A percentile compares a stretch with the other conserved stretches of the same genome.
Conservation (phyloP, 2,113 vertebrate genomes). For the Apteryx owenii region DNA sequence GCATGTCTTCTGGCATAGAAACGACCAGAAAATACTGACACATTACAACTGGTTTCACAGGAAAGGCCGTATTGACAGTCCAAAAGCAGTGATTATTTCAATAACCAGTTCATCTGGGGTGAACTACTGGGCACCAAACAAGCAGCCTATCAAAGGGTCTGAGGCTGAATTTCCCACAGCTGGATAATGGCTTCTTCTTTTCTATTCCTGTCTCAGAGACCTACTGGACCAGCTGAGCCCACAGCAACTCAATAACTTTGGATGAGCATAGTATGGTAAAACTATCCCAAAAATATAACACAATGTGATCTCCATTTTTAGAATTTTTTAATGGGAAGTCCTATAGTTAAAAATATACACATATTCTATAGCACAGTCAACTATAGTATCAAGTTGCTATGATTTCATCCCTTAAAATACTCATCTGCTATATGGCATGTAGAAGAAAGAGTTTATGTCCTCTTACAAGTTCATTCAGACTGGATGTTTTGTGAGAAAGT, state of each 20-base stretch:
- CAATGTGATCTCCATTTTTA: neutral
- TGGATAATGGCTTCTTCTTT: neutral
- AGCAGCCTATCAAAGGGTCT: neutral
- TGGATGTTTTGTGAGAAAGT: neutral
- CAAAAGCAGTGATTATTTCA: neutral
- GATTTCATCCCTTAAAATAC: neutral
- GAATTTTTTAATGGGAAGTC: neutral
- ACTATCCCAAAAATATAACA: neutral
- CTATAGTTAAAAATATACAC: neutral
- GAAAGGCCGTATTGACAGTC: neutral
- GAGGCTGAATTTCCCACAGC: neutral
- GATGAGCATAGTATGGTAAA: neutral
- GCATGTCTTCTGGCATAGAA: neutral
- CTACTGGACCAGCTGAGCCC: neutral
- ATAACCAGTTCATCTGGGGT: fast-evolving
- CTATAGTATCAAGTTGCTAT: neutral
- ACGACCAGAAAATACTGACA: neutral
- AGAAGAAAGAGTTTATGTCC: neutral
- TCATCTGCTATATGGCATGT: neutral
- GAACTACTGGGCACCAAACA: neutral
- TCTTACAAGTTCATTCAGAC: neutral
- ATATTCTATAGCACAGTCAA: neutral
- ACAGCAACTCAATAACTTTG: neutral
- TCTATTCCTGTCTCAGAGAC: neutral
- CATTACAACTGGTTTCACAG: neutral